These are phyloP conservation scores for Nannoperca australis DNA, from an alignment of 2,797 vertebrate species.

Conservation along the genomic window DNA sequence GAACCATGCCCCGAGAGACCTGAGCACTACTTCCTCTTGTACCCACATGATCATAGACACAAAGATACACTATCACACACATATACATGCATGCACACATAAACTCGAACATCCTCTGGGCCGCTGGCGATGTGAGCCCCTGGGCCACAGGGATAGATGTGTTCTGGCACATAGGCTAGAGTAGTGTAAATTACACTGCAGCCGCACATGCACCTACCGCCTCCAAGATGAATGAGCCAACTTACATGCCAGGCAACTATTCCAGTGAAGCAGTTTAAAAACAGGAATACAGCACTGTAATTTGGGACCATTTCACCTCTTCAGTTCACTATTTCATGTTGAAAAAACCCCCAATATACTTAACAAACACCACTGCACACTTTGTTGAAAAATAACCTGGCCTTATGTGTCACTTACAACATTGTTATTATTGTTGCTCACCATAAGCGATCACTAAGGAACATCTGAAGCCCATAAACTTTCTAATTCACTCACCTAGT, in stretches of 20 bases:
- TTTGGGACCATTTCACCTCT: constrained; percentile 51
- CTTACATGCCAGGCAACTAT: constrained; percentile 66
- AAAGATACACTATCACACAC: constrained; percentile 35
- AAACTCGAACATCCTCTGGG: constrained; percentile 65
- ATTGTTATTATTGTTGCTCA: constrained; percentile 1
- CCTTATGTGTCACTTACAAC: constrained; percentile 3
- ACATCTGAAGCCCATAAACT: not conserved
- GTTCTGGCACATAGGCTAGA: constrained; percentile 67
- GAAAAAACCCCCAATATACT: constrained; percentile 42
- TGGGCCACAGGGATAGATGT: constrained; percentile 74
- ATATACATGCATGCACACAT: constrained; percentile 34
- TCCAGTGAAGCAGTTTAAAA: constrained; percentile 63
- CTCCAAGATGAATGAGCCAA: constrained; percentile 76
- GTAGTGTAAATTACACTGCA: constrained; percentile 77
- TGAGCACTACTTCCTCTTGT: constrained; percentile 73
- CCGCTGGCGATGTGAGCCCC: constrained; percentile 50
- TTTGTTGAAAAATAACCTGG: not conserved
- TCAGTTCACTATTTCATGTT: constrained; percentile 46
- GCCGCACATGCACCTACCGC: constrained; percentile 67
- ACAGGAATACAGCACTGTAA: constrained; percentile 38
- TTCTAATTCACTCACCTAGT: not conserved
- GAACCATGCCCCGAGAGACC: constrained; percentile 76
- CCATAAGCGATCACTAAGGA: not conserved
- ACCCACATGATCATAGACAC: constrained; percentile 63
- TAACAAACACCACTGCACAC: not conserved